A percentile compares a stretch with the other conserved stretches of the same genome.
Evolutionary conservation across 2,113 vertebrate species (phyloP).

Genomic region (Albula goreensis): DNA sequence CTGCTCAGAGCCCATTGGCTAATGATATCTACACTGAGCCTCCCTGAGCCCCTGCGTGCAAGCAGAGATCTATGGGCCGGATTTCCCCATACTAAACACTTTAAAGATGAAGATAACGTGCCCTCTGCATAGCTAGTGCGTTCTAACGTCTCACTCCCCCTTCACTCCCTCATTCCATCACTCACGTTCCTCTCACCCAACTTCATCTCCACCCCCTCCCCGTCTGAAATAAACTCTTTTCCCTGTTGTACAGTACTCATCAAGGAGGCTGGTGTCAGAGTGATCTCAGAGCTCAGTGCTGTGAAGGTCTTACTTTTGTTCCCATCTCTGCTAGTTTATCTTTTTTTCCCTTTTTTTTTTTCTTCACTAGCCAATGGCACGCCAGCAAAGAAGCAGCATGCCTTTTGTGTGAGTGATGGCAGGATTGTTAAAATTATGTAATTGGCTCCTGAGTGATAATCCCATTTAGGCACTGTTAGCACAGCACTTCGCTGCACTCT

Average conservation of each 20-base stretch:
- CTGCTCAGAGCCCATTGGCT: slow-evolving; percentile 42
- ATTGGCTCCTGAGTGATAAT: background rate
- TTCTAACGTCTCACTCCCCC: slow-evolving; percentile 47
- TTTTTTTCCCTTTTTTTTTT: background rate
- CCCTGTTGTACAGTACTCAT: slow-evolving; percentile 10
- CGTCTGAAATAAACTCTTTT: slow-evolving; percentile 25
- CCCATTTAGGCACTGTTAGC: background rate
- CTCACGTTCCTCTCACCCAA: background rate
- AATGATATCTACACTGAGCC: slow-evolving; percentile 19
- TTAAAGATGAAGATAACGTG: slow-evolving; percentile 69
- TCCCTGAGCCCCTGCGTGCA: slow-evolving; percentile 65
- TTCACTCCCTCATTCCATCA: background rate
- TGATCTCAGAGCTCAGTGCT: slow-evolving; percentile 16
- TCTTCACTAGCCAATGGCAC: background rate
- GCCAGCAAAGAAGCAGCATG: background rate
- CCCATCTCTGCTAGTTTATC: background rate
- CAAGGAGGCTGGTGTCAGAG: background rate
- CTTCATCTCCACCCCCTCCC: background rate
- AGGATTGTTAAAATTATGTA: background rate
- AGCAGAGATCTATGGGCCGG: slow-evolving; percentile 61
- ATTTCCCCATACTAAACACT: slow-evolving; percentile 71
- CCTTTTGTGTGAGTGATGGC: background rate
- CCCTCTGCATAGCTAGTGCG: slow-evolving; percentile 64
- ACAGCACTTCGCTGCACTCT: background rate
- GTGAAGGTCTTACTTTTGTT: background rate